Conservation (phyloP, 1,140 invertebrate genomes). For the Hypsibius dujardini region DNA sequence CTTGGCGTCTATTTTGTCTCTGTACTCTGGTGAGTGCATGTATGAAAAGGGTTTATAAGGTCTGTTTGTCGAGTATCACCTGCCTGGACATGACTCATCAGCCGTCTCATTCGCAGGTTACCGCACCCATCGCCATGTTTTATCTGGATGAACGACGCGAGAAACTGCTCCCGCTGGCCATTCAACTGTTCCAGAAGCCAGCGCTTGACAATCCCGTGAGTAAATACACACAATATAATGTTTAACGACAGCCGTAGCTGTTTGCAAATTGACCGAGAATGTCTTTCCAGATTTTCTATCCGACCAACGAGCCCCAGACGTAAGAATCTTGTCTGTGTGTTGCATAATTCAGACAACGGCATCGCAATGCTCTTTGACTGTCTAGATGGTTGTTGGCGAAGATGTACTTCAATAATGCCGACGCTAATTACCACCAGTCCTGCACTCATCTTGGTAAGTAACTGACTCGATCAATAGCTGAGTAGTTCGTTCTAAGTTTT, state of each 20-base stretch:
- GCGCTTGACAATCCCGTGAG: slow-evolving; percentile 36
- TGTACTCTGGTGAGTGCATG: background rate
- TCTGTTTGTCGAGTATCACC: too few species aligned
- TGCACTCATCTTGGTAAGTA: slow-evolving; percentile 34
- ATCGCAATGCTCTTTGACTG: background rate
- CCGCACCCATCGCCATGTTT: slow-evolving; percentile 36
- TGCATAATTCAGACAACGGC: background rate
- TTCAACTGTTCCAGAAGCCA: slow-evolving; percentile 36
- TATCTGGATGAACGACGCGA: slow-evolving; percentile 30
- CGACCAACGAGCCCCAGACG: slow-evolving; percentile 25
- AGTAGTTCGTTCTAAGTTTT: background rate
- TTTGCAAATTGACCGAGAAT: slow-evolving; percentile 19
- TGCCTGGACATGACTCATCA: too few species aligned
- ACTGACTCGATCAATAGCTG: too few species aligned
- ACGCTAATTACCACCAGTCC: slow-evolving; percentile 36
- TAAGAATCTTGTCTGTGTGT: background rate
- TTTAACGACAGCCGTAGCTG: background rate
- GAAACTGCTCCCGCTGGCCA: slow-evolving; percentile 35
- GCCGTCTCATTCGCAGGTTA: slow-evolving; percentile 29
- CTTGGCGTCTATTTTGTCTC: too few species aligned
- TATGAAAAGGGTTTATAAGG: too few species aligned
- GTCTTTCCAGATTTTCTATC: background rate
- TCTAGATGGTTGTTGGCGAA: slow-evolving; percentile 37
- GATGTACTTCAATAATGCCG: slow-evolving; percentile 39
- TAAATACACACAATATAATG: slow-evolving; percentile 12